These are phyloP conservation scores for Poecilus cupreus DNA, from an alignment of 2,888 invertebrate species.

Conservation along the genomic window DNA sequence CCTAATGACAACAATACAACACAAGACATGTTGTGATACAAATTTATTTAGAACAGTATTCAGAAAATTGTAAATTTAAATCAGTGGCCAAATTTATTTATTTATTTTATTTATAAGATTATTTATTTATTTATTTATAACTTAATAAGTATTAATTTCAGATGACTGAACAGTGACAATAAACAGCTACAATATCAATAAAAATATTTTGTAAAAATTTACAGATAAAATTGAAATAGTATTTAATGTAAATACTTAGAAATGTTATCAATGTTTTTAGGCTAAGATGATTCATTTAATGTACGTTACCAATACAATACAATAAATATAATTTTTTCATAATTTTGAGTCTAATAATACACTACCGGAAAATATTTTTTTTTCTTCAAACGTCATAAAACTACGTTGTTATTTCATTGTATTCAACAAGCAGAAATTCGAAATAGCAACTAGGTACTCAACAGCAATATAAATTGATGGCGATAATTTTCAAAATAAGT, in stretches of 20 bases:
- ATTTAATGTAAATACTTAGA: not conserved
- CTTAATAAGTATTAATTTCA: not conserved
- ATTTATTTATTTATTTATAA: constrained; percentile 29
- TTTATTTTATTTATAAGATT: constrained; percentile 30
- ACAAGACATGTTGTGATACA: not conserved
- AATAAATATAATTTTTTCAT: not conserved
- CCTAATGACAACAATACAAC: not conserved
- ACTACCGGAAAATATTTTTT: too few relatives aligned
- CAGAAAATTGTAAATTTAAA: constrained; percentile 8
- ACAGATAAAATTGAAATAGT: not conserved
- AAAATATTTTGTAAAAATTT: not conserved
- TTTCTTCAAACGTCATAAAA: too few relatives aligned
- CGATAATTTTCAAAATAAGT: too few relatives aligned
- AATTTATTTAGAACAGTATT: not conserved
- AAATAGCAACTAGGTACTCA: too few relatives aligned
- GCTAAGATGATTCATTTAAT: not conserved
- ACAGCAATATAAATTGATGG: too few relatives aligned
- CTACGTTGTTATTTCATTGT: too few relatives aligned
- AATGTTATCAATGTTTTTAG: not conserved
- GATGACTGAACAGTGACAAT: not conserved
- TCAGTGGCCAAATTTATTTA: constrained; percentile 38
- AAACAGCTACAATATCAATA: not conserved
- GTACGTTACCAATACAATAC: constrained; percentile 10
- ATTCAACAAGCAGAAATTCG: too few relatives aligned
- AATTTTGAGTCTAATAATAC: too few relatives aligned